phyloP scores from a whole-genome alignment of 2,797 vertebrate species.

The Phoebastria nigripes region DNA sequence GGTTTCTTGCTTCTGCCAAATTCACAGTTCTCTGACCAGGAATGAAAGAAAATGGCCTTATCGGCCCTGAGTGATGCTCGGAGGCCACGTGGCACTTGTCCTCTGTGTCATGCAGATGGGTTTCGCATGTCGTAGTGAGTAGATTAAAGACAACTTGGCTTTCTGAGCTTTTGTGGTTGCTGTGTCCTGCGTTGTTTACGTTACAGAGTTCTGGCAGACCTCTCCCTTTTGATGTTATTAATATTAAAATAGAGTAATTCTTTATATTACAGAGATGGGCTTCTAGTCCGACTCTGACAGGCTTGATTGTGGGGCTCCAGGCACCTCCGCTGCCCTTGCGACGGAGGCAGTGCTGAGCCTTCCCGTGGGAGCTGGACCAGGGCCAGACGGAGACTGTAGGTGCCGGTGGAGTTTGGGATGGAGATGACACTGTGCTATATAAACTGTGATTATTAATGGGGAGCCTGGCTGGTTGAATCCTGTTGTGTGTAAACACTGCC shows the following conservation, averaged over 20 bases:
- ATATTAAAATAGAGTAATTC: neutral
- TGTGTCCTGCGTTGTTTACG: neutral
- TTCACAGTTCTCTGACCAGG: neutral
- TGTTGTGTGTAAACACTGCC: neutral
- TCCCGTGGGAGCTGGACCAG: neutral
- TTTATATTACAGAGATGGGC: neutral
- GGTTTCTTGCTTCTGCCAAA: neutral
- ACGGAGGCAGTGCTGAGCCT: neutral
- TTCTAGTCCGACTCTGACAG: neutral
- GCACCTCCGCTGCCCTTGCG: neutral
- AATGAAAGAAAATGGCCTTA: neutral
- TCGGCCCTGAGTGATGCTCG: neutral
- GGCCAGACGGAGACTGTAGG: accelerated
- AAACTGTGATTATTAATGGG: neutral
- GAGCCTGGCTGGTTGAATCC: neutral
- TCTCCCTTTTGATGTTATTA: neutral
- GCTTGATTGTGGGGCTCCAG: neutral
- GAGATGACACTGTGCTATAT: neutral
- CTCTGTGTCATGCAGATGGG: neutral
- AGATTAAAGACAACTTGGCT: neutral
- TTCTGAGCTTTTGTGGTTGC: neutral
- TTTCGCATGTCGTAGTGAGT: neutral
- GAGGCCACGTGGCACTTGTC: neutral
- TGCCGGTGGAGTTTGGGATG: neutral
- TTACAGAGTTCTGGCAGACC: neutral